Conservation (phyloP, 2,888 invertebrate genomes). For the Netelia virgata region DNA sequence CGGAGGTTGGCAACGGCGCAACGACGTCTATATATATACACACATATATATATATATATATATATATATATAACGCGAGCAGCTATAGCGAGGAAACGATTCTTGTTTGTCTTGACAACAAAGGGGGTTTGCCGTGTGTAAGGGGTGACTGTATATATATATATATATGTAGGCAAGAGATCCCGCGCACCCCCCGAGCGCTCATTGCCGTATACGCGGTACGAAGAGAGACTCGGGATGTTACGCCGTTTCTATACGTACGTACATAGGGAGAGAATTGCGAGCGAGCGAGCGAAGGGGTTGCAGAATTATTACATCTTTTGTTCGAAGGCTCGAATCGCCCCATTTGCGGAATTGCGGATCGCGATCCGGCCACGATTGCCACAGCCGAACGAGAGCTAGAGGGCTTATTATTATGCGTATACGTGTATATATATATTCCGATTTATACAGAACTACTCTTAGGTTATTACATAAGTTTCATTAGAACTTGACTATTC, state of each 20-base stretch:
- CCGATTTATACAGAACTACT: conserved; percentile 12
- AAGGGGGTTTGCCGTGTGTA: conserved; percentile 75
- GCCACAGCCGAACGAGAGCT: conserved; percentile 75
- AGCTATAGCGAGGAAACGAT: conserved; percentile 80
- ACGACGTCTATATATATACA: conserved; percentile 52
- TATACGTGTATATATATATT: not conserved
- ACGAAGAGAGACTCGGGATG: conserved; percentile 59
- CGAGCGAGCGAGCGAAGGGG: conserved; percentile 73
- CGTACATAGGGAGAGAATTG: conserved; percentile 66
- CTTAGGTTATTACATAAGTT: conserved; percentile 57
- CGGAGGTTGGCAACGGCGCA: conserved; percentile 59
- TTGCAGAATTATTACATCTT: conserved; percentile 84
- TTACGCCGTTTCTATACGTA: conserved; percentile 33
- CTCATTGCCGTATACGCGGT: conserved; percentile 68
- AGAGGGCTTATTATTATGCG: conserved; percentile 50
- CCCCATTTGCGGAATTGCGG: conserved; percentile 84
- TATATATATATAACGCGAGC: conserved; percentile 64
- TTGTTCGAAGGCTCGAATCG: conserved; percentile 83
- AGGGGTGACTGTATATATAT: conserved; percentile 47
- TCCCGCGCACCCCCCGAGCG: conserved; percentile 25
- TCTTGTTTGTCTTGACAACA: conserved; percentile 85
- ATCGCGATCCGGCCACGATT: conserved; percentile 83
- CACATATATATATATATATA: not conserved
- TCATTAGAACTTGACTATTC: conserved; percentile 32
- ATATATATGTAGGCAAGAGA: not conserved